Percentiles rank a stretch among this genome's conserved stretches.
These are phyloP conservation scores for Centropristis striata DNA, from an alignment of 2,113 vertebrate species.

Conservation along the genomic window DNA sequence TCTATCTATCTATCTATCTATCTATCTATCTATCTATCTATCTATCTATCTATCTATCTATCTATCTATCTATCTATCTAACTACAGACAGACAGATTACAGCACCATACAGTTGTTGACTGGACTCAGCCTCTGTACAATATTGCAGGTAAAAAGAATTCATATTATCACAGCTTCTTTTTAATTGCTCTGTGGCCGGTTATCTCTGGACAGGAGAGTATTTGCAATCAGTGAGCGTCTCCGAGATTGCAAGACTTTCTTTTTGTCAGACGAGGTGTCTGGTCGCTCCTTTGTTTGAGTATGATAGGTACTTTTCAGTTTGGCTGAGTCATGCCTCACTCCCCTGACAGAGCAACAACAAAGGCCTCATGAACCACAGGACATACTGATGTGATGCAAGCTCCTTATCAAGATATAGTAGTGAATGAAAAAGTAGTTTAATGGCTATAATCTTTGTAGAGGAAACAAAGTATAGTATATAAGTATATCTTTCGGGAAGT, in stretches of 20 bases:
- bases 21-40: too few relatives aligned
- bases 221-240: constrained; percentile 3
- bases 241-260: constrained; percentile 3
- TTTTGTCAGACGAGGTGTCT: constrained; percentile 30
- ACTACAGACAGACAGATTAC: too few relatives aligned
- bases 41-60: too few relatives aligned
- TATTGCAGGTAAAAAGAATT: not conserved
- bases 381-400: constrained; percentile 22
- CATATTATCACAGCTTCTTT: not conserved
- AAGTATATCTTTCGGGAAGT: not conserved
- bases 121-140: not conserved
- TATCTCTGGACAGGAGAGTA: not conserved
- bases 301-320: constrained; percentile 51
- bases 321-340: constrained; percentile 63
- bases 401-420: not conserved
- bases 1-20: too few relatives aligned
- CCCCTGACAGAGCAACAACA: constrained; percentile 8
- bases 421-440: not conserved
- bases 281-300: constrained; percentile 52
- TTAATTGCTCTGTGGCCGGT: too few relatives aligned
- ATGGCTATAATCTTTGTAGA: not conserved
- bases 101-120: not conserved
- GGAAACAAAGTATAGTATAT: not conserved
- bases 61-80: too few relatives aligned
- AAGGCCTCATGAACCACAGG: constrained; percentile 14